A percentile compares a stretch with the other conserved stretches of the same genome.
Evolutionary conservation across 2,888 invertebrate genomes (phyloP).

Genomic region (Invenusta paracnida): DNA sequence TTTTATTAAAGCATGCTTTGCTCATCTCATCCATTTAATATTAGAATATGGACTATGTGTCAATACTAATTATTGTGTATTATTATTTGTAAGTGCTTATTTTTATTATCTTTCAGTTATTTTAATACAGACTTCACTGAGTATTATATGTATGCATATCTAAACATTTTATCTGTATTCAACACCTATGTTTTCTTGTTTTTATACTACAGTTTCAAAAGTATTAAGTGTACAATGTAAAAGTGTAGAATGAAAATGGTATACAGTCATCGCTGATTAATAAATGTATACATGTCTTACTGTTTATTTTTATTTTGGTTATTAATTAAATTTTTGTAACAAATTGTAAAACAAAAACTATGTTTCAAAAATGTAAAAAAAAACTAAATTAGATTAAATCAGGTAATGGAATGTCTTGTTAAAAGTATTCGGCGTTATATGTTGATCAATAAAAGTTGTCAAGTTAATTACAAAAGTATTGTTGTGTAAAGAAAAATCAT

Average conservation of each 20-base stretch:
- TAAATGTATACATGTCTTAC: slow-evolving; percentile 21
- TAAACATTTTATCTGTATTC: not conserved
- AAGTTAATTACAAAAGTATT: not conserved
- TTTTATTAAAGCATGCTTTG: not conserved
- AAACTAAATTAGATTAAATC: no score
- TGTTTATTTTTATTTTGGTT: slow-evolving; percentile 20
- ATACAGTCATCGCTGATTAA: slow-evolving; percentile 4
- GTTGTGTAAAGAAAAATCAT: not conserved
- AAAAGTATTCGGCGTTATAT: not conserved
- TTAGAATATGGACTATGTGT: not conserved
- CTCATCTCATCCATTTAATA: not conserved
- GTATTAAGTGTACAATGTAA: no score
- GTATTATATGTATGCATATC: not conserved
- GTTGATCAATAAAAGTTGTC: not conserved
- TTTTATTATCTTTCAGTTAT: no score
- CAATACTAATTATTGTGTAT: not conserved
- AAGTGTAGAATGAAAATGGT: not conserved
- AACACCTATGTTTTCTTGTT: not conserved
- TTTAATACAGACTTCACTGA: no score
- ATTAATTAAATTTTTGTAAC: slow-evolving; percentile 4
- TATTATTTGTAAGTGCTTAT: not conserved
- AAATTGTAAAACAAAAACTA: no score
- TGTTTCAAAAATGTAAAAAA: not conserved
- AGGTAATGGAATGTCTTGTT: no score
- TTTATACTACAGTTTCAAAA: not conserved